These are phyloP conservation scores for Lepus townsendii DNA, from an alignment of 2,797 vertebrate species.

Conservation along the genomic window DNA sequence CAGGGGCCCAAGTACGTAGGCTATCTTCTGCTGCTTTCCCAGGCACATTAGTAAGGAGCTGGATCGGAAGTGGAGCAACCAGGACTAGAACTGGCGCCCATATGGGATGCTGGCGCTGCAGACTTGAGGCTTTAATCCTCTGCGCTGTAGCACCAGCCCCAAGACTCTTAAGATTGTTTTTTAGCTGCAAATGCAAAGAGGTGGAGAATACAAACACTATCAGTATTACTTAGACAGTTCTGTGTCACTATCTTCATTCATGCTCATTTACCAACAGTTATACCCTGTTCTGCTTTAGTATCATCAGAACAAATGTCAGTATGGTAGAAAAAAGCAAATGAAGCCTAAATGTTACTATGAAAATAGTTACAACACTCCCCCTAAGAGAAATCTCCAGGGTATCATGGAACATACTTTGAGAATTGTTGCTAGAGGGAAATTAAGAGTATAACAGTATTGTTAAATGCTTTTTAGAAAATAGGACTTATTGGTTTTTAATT, in stretches of 20 bases:
- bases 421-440: neutral
- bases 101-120: no score
- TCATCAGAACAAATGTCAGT: neutral
- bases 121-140: no score
- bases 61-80: no score
- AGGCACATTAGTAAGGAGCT: no score
- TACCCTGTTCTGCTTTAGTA: neutral
- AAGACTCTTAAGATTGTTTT: neutral
- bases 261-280: neutral
- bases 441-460: neutral
- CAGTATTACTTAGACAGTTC: neutral
- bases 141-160: no score
- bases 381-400: neutral
- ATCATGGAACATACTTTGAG: neutral
- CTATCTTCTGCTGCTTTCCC: no score
- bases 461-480: constrained; percentile 21
- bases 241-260: neutral
- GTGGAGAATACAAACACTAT: no score
- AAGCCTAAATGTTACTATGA: neutral
- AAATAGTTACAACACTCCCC: neutral
- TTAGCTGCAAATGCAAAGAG: neutral
- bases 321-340: neutral
- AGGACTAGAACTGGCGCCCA: no score
- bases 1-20: no score
- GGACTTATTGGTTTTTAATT: neutral